These are phyloP conservation scores for Menidia beryllina DNA, from an alignment of 2,113 vertebrate genomes.

Conservation along the genomic window DNA sequence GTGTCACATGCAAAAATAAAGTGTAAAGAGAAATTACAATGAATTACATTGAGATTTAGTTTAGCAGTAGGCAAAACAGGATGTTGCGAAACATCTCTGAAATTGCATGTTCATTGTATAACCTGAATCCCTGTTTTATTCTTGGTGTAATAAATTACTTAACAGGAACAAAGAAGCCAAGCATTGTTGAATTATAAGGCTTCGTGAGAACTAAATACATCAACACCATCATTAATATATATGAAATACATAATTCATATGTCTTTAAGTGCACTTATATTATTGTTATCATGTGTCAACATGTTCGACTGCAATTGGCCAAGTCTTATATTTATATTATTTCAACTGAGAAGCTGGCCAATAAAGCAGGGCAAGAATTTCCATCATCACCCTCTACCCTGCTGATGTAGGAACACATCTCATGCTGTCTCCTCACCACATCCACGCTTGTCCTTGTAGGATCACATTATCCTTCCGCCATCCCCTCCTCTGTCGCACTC, in stretches of 20 bases:
- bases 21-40: background rate
- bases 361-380: constrained; percentile 35
- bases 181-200: background rate
- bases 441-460: constrained; percentile 45
- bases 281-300: constrained; percentile 13
- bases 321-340: constrained; percentile 48
- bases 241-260: background rate
- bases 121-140: background rate
- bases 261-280: constrained; percentile 12
- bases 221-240: constrained; percentile 43
- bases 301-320: constrained; percentile 33
- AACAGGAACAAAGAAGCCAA: background rate
- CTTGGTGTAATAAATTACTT: constrained; percentile 15
- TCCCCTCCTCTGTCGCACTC: constrained; percentile 31
- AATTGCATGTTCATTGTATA: background rate
- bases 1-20: background rate
- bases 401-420: constrained; percentile 45
- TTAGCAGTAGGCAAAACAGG: background rate
- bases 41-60: no score
- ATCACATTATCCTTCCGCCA: constrained; percentile 26
- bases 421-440: constrained; percentile 38
- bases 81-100: background rate
- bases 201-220: constrained; percentile 14
- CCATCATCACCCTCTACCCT: constrained; percentile 41
- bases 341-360: constrained; percentile 38